Base-by-base conservation (phyloP, 2,113 vertebrate species). In the Heliornis fulica region DNA sequence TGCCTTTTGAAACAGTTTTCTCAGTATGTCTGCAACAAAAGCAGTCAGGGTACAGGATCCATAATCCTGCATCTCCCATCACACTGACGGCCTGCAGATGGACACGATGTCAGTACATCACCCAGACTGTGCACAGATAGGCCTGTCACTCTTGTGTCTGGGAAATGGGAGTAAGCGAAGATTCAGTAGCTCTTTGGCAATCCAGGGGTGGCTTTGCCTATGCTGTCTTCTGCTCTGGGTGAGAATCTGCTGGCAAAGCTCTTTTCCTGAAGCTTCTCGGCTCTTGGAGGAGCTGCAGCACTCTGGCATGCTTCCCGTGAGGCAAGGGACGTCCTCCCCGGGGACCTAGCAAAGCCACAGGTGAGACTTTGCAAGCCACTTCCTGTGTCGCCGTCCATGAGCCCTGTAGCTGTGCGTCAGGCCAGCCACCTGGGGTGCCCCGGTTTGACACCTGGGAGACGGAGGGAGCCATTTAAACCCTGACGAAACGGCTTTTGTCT, bases 381-480 rank as follows among this genome's bases (percentile, higher is more conserved):
- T 31, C 25, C 28, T 8, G 21, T 3, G 23, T 14, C 5, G 46
- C 40, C 2, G 2, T 40, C 36, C 11, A 2, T 9, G 5, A 12
- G 16, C 53, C 7, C 41, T 9, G 36, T 9, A 16, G 43, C 66
- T 5, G 60, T 40, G 29, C 8, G 4, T 40, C 2, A 11, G 10
- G 11, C 14, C 2, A 34, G 16, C 48, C 7, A 28, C 0, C 11
- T 1, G 50, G 5, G 8, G 8, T 20, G 12, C 2, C 16, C 14
- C 2, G 3, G 19, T 18, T 4, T 54, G 3, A 3, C 4, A 4
- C 40, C 28, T 0, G 36, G 18, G 10, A 34, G 5, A 1, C 3
- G 22, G 38, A n/a, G 26, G 17, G 26, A 26, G 31, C 51, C 10
- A 5, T 22, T 23, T 10, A 36, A 60, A 32, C 5, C 18, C 40